phyloP scores from a whole-genome alignment of 1,140 invertebrate genomes.

The Cryptotermes secundus region DNA sequence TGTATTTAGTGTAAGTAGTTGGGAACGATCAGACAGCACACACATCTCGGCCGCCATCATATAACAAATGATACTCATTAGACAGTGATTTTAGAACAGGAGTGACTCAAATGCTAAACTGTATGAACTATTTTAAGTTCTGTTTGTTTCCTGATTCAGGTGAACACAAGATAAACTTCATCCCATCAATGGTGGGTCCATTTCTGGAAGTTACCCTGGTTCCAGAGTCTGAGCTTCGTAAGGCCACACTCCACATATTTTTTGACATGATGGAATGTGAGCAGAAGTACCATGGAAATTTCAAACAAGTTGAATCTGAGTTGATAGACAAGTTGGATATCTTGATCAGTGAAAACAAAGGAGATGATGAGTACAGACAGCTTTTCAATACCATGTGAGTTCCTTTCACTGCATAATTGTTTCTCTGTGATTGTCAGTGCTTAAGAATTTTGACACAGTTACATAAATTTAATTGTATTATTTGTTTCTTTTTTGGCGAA shows the following conservation, averaged over 20 bases:
- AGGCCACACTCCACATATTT: conserved; percentile 90
- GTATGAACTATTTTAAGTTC: not conserved
- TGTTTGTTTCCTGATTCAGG: conserved; percentile 47
- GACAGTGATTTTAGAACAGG: too few relatives aligned
- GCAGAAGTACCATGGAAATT: conserved; percentile 76
- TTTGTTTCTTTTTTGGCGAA: conserved; percentile 35
- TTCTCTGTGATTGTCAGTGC: not conserved
- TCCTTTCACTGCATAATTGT: not conserved
- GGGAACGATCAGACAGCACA: too few relatives aligned
- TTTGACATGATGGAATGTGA: conserved; percentile 98
- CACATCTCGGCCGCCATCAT: too few relatives aligned
- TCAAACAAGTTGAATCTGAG: conserved; percentile 85
- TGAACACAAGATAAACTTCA: conserved; percentile 82
- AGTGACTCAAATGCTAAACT: not conserved
- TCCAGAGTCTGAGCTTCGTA: conserved; percentile 81
- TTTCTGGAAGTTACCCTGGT: conserved; percentile 93
- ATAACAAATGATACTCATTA: too few relatives aligned
- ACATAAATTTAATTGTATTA: conserved; percentile 26
- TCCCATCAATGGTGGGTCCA: conserved; percentile 90
- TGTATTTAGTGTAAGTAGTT: too few relatives aligned
- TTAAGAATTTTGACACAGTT: not conserved
- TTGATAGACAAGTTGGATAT: conserved; percentile 92
- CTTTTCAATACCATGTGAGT: conserved; percentile 94
- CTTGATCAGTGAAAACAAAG: conserved; percentile 88
- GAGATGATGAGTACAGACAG: conserved; percentile 88